Evolutionary conservation across 2,888 invertebrate species (phyloP), one percentile per base, ranked within the genome.

Genomic region (Drosophila paucipuncta): DNA sequence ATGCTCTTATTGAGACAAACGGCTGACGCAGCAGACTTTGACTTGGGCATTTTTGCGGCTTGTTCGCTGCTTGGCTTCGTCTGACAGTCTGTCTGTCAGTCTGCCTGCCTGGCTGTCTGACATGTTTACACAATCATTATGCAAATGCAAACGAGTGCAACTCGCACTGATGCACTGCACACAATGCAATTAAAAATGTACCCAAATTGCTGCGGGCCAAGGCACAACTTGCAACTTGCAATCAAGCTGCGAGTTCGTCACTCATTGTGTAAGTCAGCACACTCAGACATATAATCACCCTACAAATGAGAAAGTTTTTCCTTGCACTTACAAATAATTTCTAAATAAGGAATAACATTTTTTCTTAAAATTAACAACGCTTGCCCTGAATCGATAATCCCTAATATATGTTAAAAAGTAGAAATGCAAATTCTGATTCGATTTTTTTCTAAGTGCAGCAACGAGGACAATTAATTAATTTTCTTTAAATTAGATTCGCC

Each of bases 1-100:
- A 54, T 18, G 63, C 68, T 58, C 74, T 87, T 68, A 86, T 86
- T 91, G 88, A 91, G 88, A 91, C 76, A 90, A 80, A 80, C 70
- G 68, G 68, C 83, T 79, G 83, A 75, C 69, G 80, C 54, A 57
- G 54, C 25, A 25, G 39, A 66, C 67, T 70, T 74, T 53, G 53
- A 60, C 62, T 68, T 43, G 41, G 25, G n/a, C 39, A 30, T 47
- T 54, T 22, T 35, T 49, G 11, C 30, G 16, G 18, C 16, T 18
- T 37, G n/a, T 30, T 33, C 50, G 62, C 43, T 57, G 69, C 60
- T 57, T 35, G 43, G 31, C 25, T 47, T 16, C 9, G 16, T 16
- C 47, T 47, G 47, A 3, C 22, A 13, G 22, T 13, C 47, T 22
- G 4, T 10, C 47, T 22, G 47, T 7, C 22, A 22, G 47, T 22